Evolutionary conservation across 2,888 invertebrate genomes (phyloP), one percentile per base, ranked within the genome.

Genomic region (Leucophenga montana): DNA sequence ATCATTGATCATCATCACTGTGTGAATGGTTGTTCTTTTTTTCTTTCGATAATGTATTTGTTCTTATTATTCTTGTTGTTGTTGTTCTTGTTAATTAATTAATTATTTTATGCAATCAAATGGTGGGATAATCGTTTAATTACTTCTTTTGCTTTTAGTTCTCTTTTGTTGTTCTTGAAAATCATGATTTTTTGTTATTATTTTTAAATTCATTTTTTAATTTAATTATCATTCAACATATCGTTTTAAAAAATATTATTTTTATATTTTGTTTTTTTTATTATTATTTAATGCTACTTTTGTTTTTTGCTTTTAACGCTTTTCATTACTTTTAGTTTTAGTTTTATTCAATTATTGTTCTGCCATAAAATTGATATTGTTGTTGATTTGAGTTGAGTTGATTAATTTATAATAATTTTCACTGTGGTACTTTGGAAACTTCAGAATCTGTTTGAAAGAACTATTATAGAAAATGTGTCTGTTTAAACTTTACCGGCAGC

Each of bases 121-220:
- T 83, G 83, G 79, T 85, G 85, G 85, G 84, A 85, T 82, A 82
- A 85, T 85, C 85, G 84, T 79, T 84, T 31, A 50, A 50, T 69
- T 69, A 56, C 59, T 85, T 78, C 77, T 74, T 74, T 70, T 67
- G 69, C 61, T 68, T 57, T 66, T 66, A 61, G 54, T 54, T 62
- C 66, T 71, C 33, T 31, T 67, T 65, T 53, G 8, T 16, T 69
- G 33, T 18, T 62, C 53, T 59, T 59, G 56, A 61, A n/a, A 50
- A 72, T 64, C 50, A 33, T 31, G 33, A 46, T 68, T 46, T 50
- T 66, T 13, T 66, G 1, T 69, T 44, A 18, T 61, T 57, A 46
- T 54, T 56, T 39, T 54, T 64, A 11, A 44, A n/a, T 62, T 44
- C 46, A 14, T 33, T 61, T 62, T 16, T 44, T 62, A 9, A 44